phyloP scores from a whole-genome alignment of 2,888 invertebrate species.

The Eledona agricola region DNA sequence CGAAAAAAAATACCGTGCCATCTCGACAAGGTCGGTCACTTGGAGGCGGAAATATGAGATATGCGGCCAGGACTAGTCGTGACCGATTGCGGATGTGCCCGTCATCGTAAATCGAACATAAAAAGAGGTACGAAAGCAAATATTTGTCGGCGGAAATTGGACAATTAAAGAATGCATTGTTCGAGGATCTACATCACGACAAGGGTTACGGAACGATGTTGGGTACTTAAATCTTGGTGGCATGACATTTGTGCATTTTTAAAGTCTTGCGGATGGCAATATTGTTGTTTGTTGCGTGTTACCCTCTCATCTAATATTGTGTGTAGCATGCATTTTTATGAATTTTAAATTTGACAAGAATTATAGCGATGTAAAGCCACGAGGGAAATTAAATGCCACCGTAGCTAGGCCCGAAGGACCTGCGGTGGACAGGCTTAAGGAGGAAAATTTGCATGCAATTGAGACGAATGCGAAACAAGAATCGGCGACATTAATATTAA shows the following conservation, averaged over 20 bases:
- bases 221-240: no score
- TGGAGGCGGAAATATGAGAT: slow-evolving; percentile 31
- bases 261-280: no score
- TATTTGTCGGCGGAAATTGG: slow-evolving; percentile 11
- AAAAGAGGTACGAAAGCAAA: slow-evolving; percentile 8
- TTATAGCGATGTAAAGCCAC: slow-evolving; percentile 49
- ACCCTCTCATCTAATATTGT: slow-evolving; percentile 27
- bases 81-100: slow-evolving; percentile 18
- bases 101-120: slow-evolving; percentile 5
- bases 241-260: no score
- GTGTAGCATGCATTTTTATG: slow-evolving; percentile 49
- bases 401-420: slow-evolving; percentile 29
- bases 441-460: slow-evolving; percentile 36
- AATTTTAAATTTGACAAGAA: slow-evolving; percentile 53
- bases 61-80: slow-evolving; percentile 22
- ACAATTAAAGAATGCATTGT: not conserved
- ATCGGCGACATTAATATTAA: slow-evolving; percentile 26
- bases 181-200: no score
- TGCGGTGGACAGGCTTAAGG: slow-evolving; percentile 36
- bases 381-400: slow-evolving; percentile 47
- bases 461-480: slow-evolving; percentile 14
- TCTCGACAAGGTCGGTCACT: slow-evolving; percentile 49
- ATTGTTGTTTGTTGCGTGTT: slow-evolving; percentile 17
- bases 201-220: no score
- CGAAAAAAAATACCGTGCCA: slow-evolving; percentile 54